phyloP scores from a whole-genome alignment of 1,140 invertebrate species.

The Drosophila tropicalis region DNA sequence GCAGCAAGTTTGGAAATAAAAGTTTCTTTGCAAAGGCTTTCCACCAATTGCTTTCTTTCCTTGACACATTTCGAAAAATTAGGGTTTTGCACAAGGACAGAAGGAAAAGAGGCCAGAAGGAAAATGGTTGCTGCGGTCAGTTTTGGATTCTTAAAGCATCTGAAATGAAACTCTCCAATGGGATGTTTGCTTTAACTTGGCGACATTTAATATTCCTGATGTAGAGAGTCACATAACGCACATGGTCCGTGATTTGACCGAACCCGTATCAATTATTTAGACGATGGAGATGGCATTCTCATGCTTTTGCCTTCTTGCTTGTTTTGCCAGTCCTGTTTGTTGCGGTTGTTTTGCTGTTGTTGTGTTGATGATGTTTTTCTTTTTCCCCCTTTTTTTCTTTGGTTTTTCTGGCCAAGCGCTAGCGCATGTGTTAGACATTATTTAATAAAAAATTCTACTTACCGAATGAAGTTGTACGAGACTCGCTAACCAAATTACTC shows the following conservation, averaged over 20 bases:
- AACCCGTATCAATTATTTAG: conserved; percentile 62
- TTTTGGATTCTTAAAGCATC: background rate
- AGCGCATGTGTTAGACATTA: conserved; percentile 55
- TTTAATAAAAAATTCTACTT: conserved; percentile 63
- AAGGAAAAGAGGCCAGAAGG: no score
- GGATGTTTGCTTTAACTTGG: background rate
- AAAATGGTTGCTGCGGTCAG: conserved; percentile 6
- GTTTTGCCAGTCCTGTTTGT: conserved; percentile 2
- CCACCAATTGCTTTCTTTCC: background rate
- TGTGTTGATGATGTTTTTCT: conserved; percentile 36
- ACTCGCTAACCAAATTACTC: conserved; percentile 64
- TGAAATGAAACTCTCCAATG: background rate
- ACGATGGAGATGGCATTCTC: conserved; percentile 25
- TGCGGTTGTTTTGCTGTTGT: no score
- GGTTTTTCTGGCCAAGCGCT: conserved; percentile 2
- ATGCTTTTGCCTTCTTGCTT: conserved; percentile 4
- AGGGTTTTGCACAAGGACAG: background rate
- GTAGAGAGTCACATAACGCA: conserved; percentile 26
- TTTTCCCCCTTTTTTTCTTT: background rate
- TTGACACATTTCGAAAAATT: background rate
- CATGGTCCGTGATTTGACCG: conserved; percentile 50
- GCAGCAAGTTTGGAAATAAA: background rate
- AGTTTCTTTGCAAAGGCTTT: background rate
- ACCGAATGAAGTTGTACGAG: conserved; percentile 54
- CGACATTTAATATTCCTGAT: conserved; percentile 54